phyloP scores from a whole-genome alignment of 2,113 vertebrate species.

The Mirounga angustirostris region DNA sequence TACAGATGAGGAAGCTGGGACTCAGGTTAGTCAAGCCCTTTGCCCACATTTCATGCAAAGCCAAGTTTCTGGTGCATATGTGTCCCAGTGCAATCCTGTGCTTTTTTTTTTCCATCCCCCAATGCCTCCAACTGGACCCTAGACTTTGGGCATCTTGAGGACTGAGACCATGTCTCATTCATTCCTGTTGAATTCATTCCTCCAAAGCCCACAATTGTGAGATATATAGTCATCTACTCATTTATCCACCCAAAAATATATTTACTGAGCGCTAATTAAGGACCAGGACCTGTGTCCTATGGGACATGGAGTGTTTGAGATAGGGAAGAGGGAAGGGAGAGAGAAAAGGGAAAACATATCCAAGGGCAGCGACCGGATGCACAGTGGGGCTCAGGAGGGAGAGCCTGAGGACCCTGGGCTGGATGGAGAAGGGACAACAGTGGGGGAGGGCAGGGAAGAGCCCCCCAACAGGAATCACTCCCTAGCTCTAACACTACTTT shows the following conservation, averaged over 20 bases:
- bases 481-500: not conserved
- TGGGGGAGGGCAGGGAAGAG: rapidly evolving
- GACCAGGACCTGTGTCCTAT: not conserved
- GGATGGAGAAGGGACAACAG: not conserved
- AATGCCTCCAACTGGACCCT: not conserved
- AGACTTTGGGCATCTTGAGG: not conserved
- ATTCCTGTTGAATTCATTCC: not conserved
- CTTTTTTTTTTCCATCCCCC: not conserved
- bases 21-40: not conserved
- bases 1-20: not conserved
- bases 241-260: not conserved
- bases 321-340: not conserved
- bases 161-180: not conserved
- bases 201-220: not conserved
- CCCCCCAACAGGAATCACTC: not conserved
- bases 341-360: not conserved
- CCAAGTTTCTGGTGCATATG: not conserved
- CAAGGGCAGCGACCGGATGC: too few species aligned
- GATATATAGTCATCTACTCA: not conserved
- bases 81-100: rapidly evolving
- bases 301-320: too few species aligned
- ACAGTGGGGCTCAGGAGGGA: not conserved
- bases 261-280: not conserved
- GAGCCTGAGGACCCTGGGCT: rapidly evolving
- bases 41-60: not conserved